Conservation (phyloP, 2,888 invertebrate species). For the Trachelus stipa region DNA sequence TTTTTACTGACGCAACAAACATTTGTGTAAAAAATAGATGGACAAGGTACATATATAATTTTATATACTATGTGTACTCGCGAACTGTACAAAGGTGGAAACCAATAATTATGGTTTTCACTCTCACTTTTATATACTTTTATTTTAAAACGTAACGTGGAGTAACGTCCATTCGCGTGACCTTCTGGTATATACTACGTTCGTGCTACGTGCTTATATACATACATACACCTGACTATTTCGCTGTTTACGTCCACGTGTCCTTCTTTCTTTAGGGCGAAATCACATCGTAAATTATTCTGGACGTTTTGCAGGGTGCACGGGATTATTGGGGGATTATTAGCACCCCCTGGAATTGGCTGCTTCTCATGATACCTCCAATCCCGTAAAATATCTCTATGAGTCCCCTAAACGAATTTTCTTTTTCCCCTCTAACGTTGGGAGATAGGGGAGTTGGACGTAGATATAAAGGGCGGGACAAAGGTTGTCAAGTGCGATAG, state of each 20-base stretch:
- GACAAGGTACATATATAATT: neutral
- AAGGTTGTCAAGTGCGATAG: neutral
- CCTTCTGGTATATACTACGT: neutral
- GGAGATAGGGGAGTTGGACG: neutral
- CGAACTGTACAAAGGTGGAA: neutral
- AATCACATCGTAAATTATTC: neutral
- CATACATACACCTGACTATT: neutral
- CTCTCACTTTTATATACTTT: neutral
- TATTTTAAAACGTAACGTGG: neutral
- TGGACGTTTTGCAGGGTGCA: neutral
- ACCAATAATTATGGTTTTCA: neutral
- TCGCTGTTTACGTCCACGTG: neutral
- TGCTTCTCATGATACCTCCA: neutral
- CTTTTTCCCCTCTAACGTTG: neutral
- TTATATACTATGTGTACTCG: neutral
- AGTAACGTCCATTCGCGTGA: no score
- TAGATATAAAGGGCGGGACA: neutral
- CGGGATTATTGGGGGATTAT: conserved; percentile 8
- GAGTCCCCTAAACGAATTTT: neutral
- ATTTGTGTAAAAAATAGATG: neutral
- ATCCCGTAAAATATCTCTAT: neutral
- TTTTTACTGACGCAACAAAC: neutral
- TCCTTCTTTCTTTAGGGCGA: neutral
- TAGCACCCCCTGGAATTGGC: neutral
- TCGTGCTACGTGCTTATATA: neutral